These are phyloP conservation scores for Adoxophyes honmai DNA, from an alignment of 1,140 invertebrate genomes.

Conservation along the genomic window DNA sequence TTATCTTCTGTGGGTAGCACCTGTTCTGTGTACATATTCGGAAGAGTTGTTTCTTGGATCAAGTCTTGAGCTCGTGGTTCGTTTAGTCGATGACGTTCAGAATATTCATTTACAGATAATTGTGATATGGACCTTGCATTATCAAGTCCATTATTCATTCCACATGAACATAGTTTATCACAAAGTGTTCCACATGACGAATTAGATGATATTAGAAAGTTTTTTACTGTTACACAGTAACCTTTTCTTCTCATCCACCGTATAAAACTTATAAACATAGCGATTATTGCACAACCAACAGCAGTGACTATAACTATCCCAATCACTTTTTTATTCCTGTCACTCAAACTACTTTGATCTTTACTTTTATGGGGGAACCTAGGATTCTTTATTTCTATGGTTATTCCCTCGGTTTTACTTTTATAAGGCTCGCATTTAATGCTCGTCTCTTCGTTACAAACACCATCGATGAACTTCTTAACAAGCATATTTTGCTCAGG, in stretches of 20 bases:
- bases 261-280: conserved; percentile 55
- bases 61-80: conserved; percentile 67
- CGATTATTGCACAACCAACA: conserved; percentile 52
- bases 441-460: conserved; percentile 75
- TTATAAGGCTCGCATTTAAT: conserved; percentile 72
- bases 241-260: conserved; percentile 55
- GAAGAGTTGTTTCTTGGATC: conserved; percentile 65
- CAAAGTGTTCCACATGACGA: conserved; percentile 50
- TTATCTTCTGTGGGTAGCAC: conserved; percentile 80
- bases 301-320: conserved; percentile 59
- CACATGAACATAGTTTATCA: conserved; percentile 45
- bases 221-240: conserved; percentile 54
- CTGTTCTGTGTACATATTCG: conserved; percentile 48
- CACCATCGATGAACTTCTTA: conserved; percentile 79
- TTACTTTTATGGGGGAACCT: conserved; percentile 65
- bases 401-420: conserved; percentile 51
- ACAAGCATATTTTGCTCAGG: conserved; percentile 80
- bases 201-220: conserved; percentile 48
- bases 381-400: conserved; percentile 62
- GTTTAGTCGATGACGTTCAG: conserved; percentile 77
- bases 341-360: conserved; percentile 37
- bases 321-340: conserved; percentile 60
- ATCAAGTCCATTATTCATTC: conserved; percentile 47
- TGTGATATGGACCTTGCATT: conserved; percentile 80
- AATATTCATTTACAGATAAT: conserved; percentile 81